phyloP scores from a whole-genome alignment of 2,888 invertebrate genomes.

The Eumacrocentrus americanus region DNA sequence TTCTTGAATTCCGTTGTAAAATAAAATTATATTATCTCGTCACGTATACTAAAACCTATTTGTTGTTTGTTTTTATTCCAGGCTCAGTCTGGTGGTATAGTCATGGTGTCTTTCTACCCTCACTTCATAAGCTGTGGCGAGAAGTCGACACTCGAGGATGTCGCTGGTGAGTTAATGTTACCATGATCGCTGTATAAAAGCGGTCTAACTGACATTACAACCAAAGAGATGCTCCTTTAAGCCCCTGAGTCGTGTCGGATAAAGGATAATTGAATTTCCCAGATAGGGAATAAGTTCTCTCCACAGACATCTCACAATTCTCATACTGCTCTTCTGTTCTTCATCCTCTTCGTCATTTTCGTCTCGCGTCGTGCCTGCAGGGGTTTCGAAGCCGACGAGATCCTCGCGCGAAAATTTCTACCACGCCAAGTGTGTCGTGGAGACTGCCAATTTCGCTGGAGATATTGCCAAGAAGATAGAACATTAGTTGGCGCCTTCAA shows the following conservation, averaged over 20 bases:
- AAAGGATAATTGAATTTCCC: conserved; percentile 12
- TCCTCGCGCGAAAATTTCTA: conserved; percentile 1
- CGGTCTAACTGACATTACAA: not conserved
- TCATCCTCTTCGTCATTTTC: not conserved
- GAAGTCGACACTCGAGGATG: conserved; percentile 67
- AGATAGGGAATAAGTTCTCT: not conserved
- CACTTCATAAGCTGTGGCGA: conserved; percentile 68
- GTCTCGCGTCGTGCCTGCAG: not conserved
- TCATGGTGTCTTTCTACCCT: conserved; percentile 72
- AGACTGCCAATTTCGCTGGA: conserved; percentile 24
- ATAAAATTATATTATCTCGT: too few relatives aligned
- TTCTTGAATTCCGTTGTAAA: not conserved
- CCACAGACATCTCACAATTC: not conserved
- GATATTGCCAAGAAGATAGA: conserved; percentile 13
- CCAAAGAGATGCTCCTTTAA: not conserved
- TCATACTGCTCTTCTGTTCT: not conserved
- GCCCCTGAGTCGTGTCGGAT: conserved; percentile 1
- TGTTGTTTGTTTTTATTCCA: too few relatives aligned
- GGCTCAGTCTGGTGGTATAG: conserved; percentile 69
- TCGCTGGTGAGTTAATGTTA: conserved; percentile 62
- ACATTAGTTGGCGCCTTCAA: not conserved
- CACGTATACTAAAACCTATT: too few relatives aligned
- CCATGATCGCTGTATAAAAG: not conserved
- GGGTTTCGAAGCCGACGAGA: not conserved
- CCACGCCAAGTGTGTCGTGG: conserved; percentile 22